Evolutionary conservation across 2,888 invertebrate genomes (phyloP).

Genomic region (Strigamia maritima): DNA sequence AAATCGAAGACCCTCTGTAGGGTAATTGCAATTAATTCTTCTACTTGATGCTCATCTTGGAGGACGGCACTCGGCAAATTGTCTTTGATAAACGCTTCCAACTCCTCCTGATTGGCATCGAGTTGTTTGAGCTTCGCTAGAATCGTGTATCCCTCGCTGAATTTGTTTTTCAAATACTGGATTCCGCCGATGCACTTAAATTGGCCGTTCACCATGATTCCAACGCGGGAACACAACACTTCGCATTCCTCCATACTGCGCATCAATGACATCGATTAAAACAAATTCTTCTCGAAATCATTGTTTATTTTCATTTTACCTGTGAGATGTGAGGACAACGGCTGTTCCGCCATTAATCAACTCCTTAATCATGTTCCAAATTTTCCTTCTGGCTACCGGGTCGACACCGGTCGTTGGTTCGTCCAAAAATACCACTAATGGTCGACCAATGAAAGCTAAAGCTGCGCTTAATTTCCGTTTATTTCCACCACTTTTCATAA

Average conservation of each 20-base stretch:
- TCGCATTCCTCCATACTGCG: slow-evolving; percentile 39
- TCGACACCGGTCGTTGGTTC: slow-evolving; percentile 73
- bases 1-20: no score
- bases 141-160: slow-evolving; percentile 64
- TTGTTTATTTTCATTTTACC: no score
- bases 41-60: slow-evolving; percentile 67
- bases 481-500: slow-evolving; percentile 65
- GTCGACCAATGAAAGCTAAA: slow-evolving; percentile 68
- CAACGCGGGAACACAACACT: slow-evolving; percentile 37
- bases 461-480: slow-evolving; percentile 74
- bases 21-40: no score
- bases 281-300: no score
- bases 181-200: slow-evolving; percentile 61
- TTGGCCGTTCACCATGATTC: slow-evolving; percentile 38
- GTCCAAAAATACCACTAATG: slow-evolving; percentile 67
- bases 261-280: no score
- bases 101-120: background rate
- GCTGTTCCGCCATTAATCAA: slow-evolving; percentile 58
- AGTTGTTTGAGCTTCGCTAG: slow-evolving; percentile 54
- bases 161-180: slow-evolving; percentile 67
- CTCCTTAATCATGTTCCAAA: slow-evolving; percentile 63
- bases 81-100: slow-evolving; percentile 56
- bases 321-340: slow-evolving; percentile 66
- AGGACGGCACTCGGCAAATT: slow-evolving; percentile 61
- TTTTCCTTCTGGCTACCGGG: slow-evolving; percentile 63